phyloP scores from a whole-genome alignment of 2,113 vertebrate genomes.

The Cheirogaleus medius region DNA sequence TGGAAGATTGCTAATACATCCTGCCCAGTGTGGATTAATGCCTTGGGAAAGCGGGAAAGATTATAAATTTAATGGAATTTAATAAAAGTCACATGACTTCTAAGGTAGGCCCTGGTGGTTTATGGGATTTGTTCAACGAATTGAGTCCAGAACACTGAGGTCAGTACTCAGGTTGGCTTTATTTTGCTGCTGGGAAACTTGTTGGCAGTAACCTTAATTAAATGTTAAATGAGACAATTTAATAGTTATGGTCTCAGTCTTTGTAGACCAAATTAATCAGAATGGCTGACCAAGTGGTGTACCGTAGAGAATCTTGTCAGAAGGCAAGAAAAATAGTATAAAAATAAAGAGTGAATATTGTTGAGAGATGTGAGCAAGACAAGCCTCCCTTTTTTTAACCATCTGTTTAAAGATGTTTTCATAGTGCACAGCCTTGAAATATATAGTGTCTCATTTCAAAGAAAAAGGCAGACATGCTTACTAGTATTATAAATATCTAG shows the following conservation, averaged over 20 bases:
- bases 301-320: neutral
- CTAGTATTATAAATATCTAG: neutral
- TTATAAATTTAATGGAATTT: neutral
- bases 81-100: neutral
- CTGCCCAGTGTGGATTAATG: neutral
- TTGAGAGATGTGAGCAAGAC: neutral
- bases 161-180: neutral
- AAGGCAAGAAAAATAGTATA: neutral
- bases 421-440: neutral
- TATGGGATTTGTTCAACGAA: neutral
- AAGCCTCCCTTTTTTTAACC: neutral
- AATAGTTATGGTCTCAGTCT: neutral
- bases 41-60: neutral
- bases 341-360: neutral
- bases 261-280: neutral
- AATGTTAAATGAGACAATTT: neutral
- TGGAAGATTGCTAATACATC: neutral
- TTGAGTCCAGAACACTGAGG: neutral
- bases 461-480: neutral
- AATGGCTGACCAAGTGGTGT: neutral
- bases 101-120: neutral
- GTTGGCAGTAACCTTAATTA: neutral
- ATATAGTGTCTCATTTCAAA: neutral
- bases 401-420: neutral
- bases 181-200: neutral